phyloP scores from a whole-genome alignment of 1,140 invertebrate species.

The Glossosoma conforme region DNA sequence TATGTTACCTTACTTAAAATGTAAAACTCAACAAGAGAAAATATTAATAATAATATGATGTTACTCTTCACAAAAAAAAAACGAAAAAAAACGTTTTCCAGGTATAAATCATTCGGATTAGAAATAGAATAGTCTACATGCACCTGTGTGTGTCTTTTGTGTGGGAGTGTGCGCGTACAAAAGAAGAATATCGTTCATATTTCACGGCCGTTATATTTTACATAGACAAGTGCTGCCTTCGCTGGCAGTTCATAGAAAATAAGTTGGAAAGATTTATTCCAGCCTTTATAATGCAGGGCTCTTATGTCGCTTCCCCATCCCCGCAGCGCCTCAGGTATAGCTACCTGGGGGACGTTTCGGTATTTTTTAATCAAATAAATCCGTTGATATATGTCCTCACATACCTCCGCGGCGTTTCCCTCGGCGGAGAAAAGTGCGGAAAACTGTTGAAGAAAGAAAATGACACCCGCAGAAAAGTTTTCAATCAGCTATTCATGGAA shows the following conservation, averaged over 20 bases:
- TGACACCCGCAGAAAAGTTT: slow-evolving; percentile 18
- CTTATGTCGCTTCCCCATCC: slow-evolving; percentile 18
- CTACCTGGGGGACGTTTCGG: no score
- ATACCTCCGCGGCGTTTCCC: slow-evolving; percentile 10
- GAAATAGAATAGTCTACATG: slow-evolving; percentile 11
- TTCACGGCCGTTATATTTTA: slow-evolving; percentile 26
- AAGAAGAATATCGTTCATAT: slow-evolving; percentile 22
- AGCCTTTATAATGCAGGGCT: slow-evolving; percentile 23
- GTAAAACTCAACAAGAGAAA: not conserved
- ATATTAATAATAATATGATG: no score
- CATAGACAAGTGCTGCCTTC: slow-evolving; percentile 23
- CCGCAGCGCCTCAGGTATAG: no score
- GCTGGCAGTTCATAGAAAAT: slow-evolving; percentile 29
- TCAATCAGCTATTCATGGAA: slow-evolving; percentile 19
- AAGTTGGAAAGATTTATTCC: slow-evolving; percentile 31
- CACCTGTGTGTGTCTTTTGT: slow-evolving; percentile 18
- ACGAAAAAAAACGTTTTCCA: slow-evolving; percentile 10
- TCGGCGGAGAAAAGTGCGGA: slow-evolving; percentile 11
- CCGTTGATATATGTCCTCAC: slow-evolving; percentile 25
- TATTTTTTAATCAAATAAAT: slow-evolving; percentile 33
- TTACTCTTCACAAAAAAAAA: no score
- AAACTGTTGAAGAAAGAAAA: slow-evolving; percentile 14
- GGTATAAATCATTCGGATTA: slow-evolving; percentile 21
- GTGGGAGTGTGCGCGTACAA: slow-evolving; percentile 10
- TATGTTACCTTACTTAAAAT: no score